Conservation (phyloP, 1,140 invertebrate species). For the Drosophila sucinea region DNA sequence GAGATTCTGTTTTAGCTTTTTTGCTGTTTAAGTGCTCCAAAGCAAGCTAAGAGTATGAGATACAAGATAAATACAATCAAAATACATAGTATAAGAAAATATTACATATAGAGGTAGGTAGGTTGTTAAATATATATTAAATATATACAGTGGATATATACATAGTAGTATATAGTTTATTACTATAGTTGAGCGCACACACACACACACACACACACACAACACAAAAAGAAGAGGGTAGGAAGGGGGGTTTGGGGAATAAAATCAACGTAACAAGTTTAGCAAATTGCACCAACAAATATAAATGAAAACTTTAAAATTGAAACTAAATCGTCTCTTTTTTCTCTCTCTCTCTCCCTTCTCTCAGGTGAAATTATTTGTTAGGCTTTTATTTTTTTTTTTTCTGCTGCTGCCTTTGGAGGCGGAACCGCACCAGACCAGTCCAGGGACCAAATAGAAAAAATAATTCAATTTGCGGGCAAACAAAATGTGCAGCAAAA, state of each 20-base stretch:
- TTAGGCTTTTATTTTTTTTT: not conserved
- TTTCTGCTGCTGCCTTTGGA: not conserved
- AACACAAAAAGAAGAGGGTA: not conserved
- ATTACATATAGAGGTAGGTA: constrained; percentile 36
- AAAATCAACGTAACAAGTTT: not conserved
- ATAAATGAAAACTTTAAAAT: not conserved
- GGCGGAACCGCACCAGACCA: constrained; percentile 19
- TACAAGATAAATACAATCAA: constrained; percentile 83
- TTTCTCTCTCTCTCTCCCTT: not conserved
- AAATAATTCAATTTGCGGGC: constrained; percentile 72
- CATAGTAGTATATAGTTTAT: constrained; percentile 37
- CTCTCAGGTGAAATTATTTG: not conserved
- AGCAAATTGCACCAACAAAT: not conserved
- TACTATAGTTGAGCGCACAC: not conserved
- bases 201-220: not conserved
- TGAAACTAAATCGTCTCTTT: not conserved
- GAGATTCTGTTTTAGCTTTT: constrained; percentile 56
- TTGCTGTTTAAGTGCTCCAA: constrained; percentile 83
- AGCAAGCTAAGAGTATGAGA: constrained; percentile 83
- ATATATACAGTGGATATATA: constrained; percentile 18
- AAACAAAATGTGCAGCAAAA: constrained; percentile 54
- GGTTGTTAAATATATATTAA: constrained; percentile 18
- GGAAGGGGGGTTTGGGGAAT: not conserved
- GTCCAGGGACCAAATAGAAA: constrained; percentile 23
- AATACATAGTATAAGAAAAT: constrained; percentile 77